Evolutionary conservation across 1,140 invertebrate genomes (phyloP), one percentile per base, ranked within the genome.

Genomic region (Meloidogyne chitwoodi): DNA sequence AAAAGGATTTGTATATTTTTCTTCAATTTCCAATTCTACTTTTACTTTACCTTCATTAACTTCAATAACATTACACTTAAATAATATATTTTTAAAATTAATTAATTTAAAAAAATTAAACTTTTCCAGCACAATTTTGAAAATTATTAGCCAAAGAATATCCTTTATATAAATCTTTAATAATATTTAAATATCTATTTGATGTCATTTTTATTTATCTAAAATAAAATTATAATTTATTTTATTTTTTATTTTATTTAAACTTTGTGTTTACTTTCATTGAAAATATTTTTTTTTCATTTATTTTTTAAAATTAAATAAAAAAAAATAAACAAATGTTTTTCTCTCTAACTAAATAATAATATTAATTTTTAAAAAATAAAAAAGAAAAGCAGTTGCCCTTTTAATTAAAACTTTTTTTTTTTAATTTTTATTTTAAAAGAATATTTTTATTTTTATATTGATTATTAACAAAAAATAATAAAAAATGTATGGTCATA

Each of bases 1-100:
- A 74, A 68, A 74, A 41, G 61, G 44, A 64, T 74, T 74, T 19
- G 63, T 34, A 26, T 65, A 56, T 41, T 74, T 61, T 41, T 74
- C 73, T 34, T 31, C 29, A n/a, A 74, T 11, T 10, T 74, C 73
- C 19, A 74, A 12, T 29, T 74, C 73, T 2, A 74, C 73, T 44
- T 66, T 74, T 11, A 74, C 73, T 11, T 26, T 2, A 5, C 73
- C 73, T 26, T 74, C 73, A 16, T 68, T 56, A 0, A 31, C 73
- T 27, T 64, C 29, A 61, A 74, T 19, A 24, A 74, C 61, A 11
- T 56, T 31, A 69, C 61, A 64, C 73, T 74, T 31, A 29, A 65
- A 62, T 44, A 12, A 8, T 61, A n/a, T n/a, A 63, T 27, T 41
- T 10, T 8, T 4, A 41, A 69, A 41, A 38, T 69, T 69, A 8